Evolutionary conservation across 2,113 vertebrate genomes (phyloP), one percentile per base, ranked within the genome.

Genomic region (Erpornis zantholeuca): DNA sequence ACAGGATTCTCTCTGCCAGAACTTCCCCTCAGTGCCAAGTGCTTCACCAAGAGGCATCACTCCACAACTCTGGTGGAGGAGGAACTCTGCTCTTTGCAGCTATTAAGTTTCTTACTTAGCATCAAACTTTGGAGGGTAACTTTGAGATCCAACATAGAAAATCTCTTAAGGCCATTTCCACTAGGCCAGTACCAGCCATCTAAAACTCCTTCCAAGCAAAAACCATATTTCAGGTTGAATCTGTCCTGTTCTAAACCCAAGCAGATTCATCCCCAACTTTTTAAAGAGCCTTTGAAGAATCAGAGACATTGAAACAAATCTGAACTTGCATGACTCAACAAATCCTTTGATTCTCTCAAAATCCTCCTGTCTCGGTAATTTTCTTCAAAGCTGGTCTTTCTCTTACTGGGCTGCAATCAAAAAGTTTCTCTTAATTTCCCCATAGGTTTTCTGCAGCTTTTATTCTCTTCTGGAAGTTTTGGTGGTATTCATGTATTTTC

Each of bases 1-100:
- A 57, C 49, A 63, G 72, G 40, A 77, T 7, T 35, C 42, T 80
- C 57, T 29, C 72, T 29, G 42, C 65, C 54, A 49, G 31, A 84
- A 31, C 31, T 53, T 68, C 36, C 25, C 29, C 71, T 64, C 17
- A 18, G 12, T 29, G 38, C 47, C 31, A 47, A 64, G 28, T 6
- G n/a, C 31, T 86, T 82, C 75, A 40, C 54, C 12, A 49, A 20
- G 25, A 57, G 6, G 10, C 22, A 60, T 82, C 4, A 14, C 10
- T 15, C 6, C 36, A 7, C 36, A 50, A 3, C n/a, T 36, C 24
- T 25, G 7, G 4, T 0, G 1, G 29, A 64, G 7, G 20, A 66
- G 31, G 10, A n/a, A 13, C 9, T 8, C 5, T 10, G 36, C 28
- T 36, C 69, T 45, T 57, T 2, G 4, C 19, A 65, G 15, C 35